These are phyloP conservation scores for Apolygus lucorum DNA, from an alignment of 1,140 invertebrate species.

Conservation along the genomic window DNA sequence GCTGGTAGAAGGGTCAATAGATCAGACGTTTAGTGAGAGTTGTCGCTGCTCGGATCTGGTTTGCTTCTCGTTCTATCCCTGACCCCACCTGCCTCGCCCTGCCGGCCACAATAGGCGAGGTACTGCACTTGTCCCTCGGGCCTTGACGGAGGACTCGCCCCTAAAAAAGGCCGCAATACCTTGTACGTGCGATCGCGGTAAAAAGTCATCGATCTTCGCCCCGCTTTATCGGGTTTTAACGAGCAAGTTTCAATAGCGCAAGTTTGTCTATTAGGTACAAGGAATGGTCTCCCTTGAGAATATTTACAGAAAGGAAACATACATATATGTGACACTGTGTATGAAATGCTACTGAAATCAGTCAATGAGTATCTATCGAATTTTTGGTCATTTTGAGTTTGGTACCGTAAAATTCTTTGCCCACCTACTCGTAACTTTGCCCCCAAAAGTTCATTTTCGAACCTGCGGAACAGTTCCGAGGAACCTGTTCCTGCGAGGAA, in stretches of 20 bases:
- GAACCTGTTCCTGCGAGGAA: no score
- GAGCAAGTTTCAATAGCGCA: neutral
- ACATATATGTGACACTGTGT: no score
- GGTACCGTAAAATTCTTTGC: no score
- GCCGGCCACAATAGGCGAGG: neutral
- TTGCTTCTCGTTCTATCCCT: neutral
- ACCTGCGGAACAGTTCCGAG: no score
- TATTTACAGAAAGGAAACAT: no score
- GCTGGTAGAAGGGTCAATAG: neutral
- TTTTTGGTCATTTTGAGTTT: no score
- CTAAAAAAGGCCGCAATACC: neutral
- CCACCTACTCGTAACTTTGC: no score
- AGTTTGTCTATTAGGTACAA: neutral
- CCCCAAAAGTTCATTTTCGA: no score
- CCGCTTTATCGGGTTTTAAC: neutral
- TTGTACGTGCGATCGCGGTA: neutral
- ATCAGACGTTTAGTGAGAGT: no score
- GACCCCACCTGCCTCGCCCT: neutral
- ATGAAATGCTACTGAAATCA: no score
- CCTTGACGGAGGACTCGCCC: neutral
- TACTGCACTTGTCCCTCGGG: neutral
- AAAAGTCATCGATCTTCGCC: neutral
- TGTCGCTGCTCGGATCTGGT: neutral
- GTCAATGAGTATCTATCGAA: no score
- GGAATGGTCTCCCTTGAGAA: no score